Percentiles rank a stretch among this genome's conserved stretches.
phyloP scores from a whole-genome alignment of 2,797 vertebrate species.

The Austrolebias charrua region DNA sequence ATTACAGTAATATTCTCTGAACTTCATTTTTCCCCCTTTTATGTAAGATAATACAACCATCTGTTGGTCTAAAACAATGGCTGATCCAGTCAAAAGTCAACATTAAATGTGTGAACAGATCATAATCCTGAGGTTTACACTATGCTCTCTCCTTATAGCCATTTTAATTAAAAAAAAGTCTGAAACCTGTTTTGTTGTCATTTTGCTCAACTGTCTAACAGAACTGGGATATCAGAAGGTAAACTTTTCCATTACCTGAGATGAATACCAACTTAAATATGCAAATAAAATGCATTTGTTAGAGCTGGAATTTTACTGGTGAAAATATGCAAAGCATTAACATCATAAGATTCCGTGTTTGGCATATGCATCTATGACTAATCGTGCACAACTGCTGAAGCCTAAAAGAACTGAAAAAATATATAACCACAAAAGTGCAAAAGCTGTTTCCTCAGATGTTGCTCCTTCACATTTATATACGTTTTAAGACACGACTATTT shows the following conservation, averaged over 20 bases:
- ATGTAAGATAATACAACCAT: neutral
- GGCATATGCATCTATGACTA: constrained; percentile 32
- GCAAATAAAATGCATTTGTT: constrained; percentile 21
- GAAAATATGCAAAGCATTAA: constrained; percentile 13
- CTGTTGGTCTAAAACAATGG: no score
- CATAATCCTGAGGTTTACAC: no score
- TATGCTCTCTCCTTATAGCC: no score
- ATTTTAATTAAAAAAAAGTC: constrained; percentile 5
- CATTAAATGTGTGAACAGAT: no score
- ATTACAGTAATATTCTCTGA: constrained; percentile 4
- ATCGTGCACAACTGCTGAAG: constrained; percentile 28
- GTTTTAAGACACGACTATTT: constrained; percentile 11
- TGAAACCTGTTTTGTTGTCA: neutral
- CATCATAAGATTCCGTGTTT: constrained; percentile 23
- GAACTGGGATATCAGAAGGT: neutral
- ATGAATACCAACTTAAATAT: neutral
- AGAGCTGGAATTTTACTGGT: constrained; percentile 1
- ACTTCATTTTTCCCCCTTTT: neutral
- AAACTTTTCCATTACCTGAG: constrained; percentile 10
- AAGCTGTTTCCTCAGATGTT: constrained; percentile 15
- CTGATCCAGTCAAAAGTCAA: no score
- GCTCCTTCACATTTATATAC: neutral
- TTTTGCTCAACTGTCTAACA: neutral
- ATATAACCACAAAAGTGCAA: constrained; percentile 40
- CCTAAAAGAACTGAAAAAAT: constrained; percentile 54